Conservation (phyloP, 2,797 vertebrate species). For the Melanotaenia parkinsoni region DNA sequence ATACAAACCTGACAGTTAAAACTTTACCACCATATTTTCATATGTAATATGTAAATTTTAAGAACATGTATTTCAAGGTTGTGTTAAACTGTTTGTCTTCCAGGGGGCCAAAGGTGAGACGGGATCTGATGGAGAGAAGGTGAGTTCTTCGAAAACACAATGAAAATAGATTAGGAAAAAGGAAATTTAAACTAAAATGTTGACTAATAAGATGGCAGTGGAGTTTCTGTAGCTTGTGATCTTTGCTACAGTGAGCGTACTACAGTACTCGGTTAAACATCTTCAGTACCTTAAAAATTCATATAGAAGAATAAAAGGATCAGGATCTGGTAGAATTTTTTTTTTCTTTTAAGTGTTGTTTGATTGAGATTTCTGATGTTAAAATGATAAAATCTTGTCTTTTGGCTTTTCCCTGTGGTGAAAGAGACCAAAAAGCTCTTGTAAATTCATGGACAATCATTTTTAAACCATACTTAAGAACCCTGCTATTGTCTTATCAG, state of each 20-base stretch:
- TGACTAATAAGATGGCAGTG: background rate
- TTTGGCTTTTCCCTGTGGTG: background rate
- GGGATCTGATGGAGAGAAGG: conserved; percentile 81
- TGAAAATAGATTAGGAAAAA: background rate
- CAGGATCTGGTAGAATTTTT: too few species aligned
- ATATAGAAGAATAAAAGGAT: background rate
- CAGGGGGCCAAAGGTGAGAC: conserved; percentile 85
- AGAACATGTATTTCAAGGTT: background rate
- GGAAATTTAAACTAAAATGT: too few species aligned
- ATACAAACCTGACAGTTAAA: too few species aligned
- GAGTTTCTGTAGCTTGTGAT: background rate
- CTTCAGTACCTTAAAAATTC: background rate
- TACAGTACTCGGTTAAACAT: background rate
- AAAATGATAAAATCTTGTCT: background rate
- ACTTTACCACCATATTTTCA: background rate
- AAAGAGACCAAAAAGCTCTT: background rate
- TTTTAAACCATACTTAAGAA: background rate
- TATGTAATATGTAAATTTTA: background rate
- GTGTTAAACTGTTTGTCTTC: conserved; percentile 19
- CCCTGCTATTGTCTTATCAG: background rate
- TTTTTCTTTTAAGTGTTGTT: background rate
- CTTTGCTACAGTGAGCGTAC: background rate
- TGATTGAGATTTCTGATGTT: background rate
- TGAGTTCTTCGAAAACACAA: conserved; percentile 45
- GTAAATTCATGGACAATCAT: background rate